Evolutionary conservation across 2,888 invertebrate genomes (phyloP), one percentile per base, ranked within the genome.

Genomic region (Cheilosia impressa): DNA sequence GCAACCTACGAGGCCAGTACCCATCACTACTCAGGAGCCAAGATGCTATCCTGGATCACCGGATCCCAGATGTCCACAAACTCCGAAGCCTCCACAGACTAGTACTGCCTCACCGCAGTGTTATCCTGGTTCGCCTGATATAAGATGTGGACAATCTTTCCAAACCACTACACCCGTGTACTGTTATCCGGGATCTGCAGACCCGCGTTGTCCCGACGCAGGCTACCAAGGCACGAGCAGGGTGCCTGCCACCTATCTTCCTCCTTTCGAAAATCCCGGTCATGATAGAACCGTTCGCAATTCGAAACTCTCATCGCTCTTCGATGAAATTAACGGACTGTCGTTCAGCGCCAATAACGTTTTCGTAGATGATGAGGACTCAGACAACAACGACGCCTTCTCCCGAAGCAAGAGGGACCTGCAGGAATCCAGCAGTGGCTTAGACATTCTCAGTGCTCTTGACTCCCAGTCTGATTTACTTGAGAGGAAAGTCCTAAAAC

Each of bases 161-260:
- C 50, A 68, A 65, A 69, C 80, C 0, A 88, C 89, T 2, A 88
- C 89, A 2, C 91, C 88, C 13, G 88, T 89, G 4, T 88, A 89
- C 41, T 92, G 92, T 62, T 91, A 89, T 63, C 91, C 92, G 0
- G 92, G 92, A 15, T 88, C 91, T 43, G 89, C 89, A n/a, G 93
- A 93, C 88, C 92, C 92, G 0, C 89, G 92, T 27, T 90, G 90
- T 17, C 90, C 89, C 5, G 88, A 89, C 31, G 87, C 85, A 1
- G 88, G 89, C 0, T 90, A 91, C 71, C 88, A 81, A 57, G 91
- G 90, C 0, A 89, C 91, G 13, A 90, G 90, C 53, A 88, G 88
- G 4, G 88, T 91, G 62, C 91, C 91, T 2, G 89, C 90, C 15
- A 91, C 91, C 0, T 91, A 91, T 71, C 87, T 91, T 38, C 91